These are phyloP conservation scores for Hesperophylax magnus DNA, from an alignment of 1,140 invertebrate genomes.

Conservation along the genomic window DNA sequence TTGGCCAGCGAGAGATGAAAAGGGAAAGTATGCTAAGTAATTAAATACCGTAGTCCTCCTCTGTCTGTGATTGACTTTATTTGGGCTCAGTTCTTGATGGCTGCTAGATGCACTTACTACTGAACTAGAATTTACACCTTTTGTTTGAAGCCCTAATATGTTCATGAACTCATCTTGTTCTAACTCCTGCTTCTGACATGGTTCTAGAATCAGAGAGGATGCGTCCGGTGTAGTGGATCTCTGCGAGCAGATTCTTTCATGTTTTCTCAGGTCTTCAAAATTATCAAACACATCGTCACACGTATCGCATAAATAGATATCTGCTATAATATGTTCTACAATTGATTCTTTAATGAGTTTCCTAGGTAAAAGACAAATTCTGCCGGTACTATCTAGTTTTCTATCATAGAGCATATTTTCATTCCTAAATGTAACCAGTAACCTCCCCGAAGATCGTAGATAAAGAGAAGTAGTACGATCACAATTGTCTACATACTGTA, in stretches of 20 bases:
- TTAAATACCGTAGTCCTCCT: slow-evolving; percentile 33
- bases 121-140: neutral
- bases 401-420: slow-evolving; percentile 76
- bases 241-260: slow-evolving; percentile 65
- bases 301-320: slow-evolving; percentile 82
- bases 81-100: neutral
- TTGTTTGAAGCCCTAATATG: slow-evolving; percentile 33
- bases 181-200: slow-evolving; percentile 29
- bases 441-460: slow-evolving; percentile 74
- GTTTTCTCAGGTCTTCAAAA: slow-evolving; percentile 62
- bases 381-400: slow-evolving; percentile 27
- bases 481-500: slow-evolving; percentile 80
- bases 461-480: slow-evolving; percentile 82
- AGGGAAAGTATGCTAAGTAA: slow-evolving; percentile 60
- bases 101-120: neutral
- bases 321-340: slow-evolving; percentile 71
- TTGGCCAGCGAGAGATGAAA: slow-evolving; percentile 67
- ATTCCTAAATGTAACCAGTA: slow-evolving; percentile 82
- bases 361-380: slow-evolving; percentile 50
- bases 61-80: neutral
- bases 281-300: slow-evolving; percentile 75
- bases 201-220: slow-evolving; percentile 18
- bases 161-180: slow-evolving; percentile 46
- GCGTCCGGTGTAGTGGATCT: slow-evolving; percentile 1
- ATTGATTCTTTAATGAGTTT: slow-evolving; percentile 58